Percentiles rank a stretch among this genome's conserved stretches.
Evolutionary conservation across 2,888 invertebrate genomes (phyloP).

Genomic region (Ditula angustiorana): DNA sequence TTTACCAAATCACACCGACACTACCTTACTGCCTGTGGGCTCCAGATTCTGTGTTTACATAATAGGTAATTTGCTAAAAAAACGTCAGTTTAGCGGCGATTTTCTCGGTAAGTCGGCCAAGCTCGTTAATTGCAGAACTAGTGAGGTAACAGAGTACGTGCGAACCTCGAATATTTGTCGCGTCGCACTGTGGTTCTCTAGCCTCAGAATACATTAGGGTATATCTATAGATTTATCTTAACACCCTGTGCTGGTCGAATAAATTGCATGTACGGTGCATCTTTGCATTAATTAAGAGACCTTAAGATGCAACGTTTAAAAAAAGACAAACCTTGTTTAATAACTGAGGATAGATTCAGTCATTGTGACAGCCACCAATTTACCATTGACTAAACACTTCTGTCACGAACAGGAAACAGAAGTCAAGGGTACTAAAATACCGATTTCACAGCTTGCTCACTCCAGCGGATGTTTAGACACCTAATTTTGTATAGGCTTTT

Average conservation of each 20-base stretch:
- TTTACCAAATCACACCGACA: constrained; percentile 8
- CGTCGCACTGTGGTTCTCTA: background rate
- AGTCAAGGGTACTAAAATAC: constrained; percentile 24
- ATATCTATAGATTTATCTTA: background rate
- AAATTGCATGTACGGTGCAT: background rate
- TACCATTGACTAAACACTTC: constrained; percentile 28
- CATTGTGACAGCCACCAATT: constrained; percentile 18
- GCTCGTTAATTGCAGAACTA: constrained; percentile 62
- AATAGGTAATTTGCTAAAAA: constrained; percentile 38
- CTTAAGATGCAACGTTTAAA: background rate
- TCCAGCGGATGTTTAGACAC: constrained; percentile 28
- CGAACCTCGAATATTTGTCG: constrained; percentile 44
- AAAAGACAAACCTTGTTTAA: background rate
- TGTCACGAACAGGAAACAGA: constrained; percentile 37
- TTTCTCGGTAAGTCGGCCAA: constrained; percentile 48
- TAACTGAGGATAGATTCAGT: background rate
- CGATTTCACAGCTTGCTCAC: constrained; percentile 36
- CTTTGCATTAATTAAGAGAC: background rate
- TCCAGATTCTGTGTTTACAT: constrained; percentile 34
- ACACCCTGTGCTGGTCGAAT: too few relatives aligned
- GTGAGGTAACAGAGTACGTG: constrained; percentile 65
- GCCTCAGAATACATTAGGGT: background rate
- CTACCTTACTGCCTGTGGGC: constrained; percentile 13
- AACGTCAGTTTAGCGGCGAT: constrained; percentile 33
- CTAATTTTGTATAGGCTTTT: constrained; percentile 29